Percentiles rank a stretch among this genome's conserved stretches.
Conservation (phyloP, 2,113 vertebrate genomes). For the Ramphastos sulfuratus region DNA sequence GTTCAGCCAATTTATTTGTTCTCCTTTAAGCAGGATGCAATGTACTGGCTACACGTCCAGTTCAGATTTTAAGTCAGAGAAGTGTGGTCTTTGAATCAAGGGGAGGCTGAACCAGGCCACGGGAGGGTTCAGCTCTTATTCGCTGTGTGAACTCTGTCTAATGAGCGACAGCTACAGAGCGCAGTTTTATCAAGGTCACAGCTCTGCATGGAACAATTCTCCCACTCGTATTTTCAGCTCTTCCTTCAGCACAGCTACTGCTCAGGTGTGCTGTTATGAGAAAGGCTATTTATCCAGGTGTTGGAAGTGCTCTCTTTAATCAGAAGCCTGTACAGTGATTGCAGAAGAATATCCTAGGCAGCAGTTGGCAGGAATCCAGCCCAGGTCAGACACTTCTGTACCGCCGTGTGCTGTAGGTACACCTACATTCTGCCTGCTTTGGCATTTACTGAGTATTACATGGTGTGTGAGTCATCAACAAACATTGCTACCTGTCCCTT, state of each 20-base stretch:
- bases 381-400: background rate
- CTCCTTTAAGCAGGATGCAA: constrained; percentile 10
- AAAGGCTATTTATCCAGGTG: constrained; percentile 29
- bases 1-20: constrained; percentile 35
- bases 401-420: background rate
- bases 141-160: constrained; percentile 12
- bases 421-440: background rate
- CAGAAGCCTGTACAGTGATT: background rate
- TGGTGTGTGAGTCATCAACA: background rate
- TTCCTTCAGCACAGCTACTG: constrained; percentile 1
- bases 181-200: constrained; percentile 35
- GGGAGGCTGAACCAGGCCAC: background rate
- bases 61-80: constrained; percentile 30
- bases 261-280: constrained; percentile 16
- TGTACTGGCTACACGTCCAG: background rate
- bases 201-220: background rate
- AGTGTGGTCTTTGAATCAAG: background rate
- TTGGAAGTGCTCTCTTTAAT: constrained; percentile 24
- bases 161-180: background rate
- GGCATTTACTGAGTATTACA: background rate
- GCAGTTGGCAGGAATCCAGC: background rate
- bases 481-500: background rate
- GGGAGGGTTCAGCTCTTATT: background rate
- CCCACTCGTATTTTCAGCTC: background rate
- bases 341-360: background rate